These are phyloP conservation scores for Cranoglanis bouderius DNA, from an alignment of 2,113 vertebrate genomes.

Conservation along the genomic window DNA sequence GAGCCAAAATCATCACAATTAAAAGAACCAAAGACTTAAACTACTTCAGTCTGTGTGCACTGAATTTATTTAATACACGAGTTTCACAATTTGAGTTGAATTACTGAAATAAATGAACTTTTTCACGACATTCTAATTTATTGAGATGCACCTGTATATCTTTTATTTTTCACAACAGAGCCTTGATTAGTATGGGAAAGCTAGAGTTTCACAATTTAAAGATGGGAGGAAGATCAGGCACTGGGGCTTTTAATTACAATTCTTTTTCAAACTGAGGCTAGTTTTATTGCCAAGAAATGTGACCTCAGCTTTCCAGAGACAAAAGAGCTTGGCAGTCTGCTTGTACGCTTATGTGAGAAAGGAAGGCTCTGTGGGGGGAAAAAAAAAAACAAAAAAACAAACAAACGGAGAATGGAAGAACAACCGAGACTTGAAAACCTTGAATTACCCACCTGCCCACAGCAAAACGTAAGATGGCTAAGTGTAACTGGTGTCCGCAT, in stretches of 20 bases:
- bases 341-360: slow-evolving; percentile 36
- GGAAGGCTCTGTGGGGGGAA: neutral
- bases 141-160: too few relatives aligned
- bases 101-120: too few relatives aligned
- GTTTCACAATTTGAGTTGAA: too few relatives aligned
- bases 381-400: neutral
- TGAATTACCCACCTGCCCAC: slow-evolving; percentile 26
- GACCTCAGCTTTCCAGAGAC: slow-evolving; percentile 48
- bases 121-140: too few relatives aligned
- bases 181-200: neutral
- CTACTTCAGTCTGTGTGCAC: too few relatives aligned
- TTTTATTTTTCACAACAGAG: neutral
- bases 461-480: neutral
- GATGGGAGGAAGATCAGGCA: neutral
- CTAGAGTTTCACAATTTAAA: neutral
- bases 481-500: neutral
- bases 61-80: too few relatives aligned
- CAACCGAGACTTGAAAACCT: slow-evolving; percentile 5
- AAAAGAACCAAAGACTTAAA: too few relatives aligned
- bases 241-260: slow-evolving; percentile 2
- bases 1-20: too few relatives aligned
- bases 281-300: slow-evolving; percentile 40
- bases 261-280: slow-evolving; percentile 55
- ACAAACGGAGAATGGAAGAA: neutral
- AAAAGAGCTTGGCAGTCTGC: slow-evolving; percentile 44